phyloP scores from a whole-genome alignment of 2,888 invertebrate species.

The Metacarcinus magister region DNA sequence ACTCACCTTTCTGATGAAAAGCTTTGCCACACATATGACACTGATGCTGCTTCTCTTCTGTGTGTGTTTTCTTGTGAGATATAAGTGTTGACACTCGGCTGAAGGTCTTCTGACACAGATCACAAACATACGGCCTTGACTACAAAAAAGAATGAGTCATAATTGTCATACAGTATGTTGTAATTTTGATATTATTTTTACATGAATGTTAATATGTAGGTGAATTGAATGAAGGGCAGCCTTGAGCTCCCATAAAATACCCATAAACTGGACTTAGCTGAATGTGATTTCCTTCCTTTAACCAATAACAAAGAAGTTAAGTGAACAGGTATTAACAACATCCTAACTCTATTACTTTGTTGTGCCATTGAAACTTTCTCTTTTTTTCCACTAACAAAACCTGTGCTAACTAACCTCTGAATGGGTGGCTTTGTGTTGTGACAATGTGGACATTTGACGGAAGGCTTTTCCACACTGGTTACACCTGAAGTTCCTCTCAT shows the following conservation, averaged over 20 bases:
- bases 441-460: conserved; percentile 89
- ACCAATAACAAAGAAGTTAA: neutral
- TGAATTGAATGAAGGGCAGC: too few species aligned
- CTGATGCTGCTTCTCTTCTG: conserved; percentile 90
- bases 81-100: conserved; percentile 92
- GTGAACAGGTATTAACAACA: too few species aligned
- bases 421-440: conserved; percentile 92
- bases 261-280: too few species aligned
- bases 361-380: neutral
- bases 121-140: conserved; percentile 89
- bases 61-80: conserved; percentile 91
- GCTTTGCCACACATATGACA: conserved; percentile 91
- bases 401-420: conserved; percentile 86
- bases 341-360: neutral
- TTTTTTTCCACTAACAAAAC: neutral
- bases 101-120: conserved; percentile 90
- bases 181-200: too few species aligned
- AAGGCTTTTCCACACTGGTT: conserved; percentile 89
- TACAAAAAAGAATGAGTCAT: conserved; percentile 41
- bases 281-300: neutral
- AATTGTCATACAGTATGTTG: too few species aligned
- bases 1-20: conserved; percentile 91
- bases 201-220: too few species aligned
- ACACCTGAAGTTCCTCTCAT: conserved; percentile 91
- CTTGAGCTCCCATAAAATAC: too few species aligned